Base-by-base conservation (phyloP, 2,113 vertebrate species). In the Corythornis cristatus region DNA sequence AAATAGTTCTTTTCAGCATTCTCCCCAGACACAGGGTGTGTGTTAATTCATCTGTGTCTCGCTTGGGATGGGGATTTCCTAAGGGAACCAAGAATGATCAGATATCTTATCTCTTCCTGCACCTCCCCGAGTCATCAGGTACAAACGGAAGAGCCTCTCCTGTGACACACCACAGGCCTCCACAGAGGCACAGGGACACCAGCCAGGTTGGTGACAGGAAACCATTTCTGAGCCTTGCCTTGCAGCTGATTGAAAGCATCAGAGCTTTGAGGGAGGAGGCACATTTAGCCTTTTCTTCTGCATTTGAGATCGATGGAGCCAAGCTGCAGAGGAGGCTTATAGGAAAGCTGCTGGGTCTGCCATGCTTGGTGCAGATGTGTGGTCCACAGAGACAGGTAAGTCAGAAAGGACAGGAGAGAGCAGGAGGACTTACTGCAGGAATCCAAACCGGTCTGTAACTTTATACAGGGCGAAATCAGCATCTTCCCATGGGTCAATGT, bases 401-500 rank as follows among this genome's bases (percentile, higher is more conserved):
- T 31, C 16, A 50, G 29, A 26, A 8, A 40, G 25, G 31, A 53
- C 43, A 78, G 31, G 33, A 61, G 18, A 67, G 7, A 22, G 23
- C 45, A 37, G 53, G 93, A 48, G 11, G 40, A 98, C 98, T 98
- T 98, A 99, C 98, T 98, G 98, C 93, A 98, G 96, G 96, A 99
- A 99, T 90, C 98, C 98, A 67, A 99, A 98, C 45, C 98, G 98
- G 95, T 99, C 98, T 13, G 98, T 98, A 95, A 99, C 98, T 96
- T 99, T 99, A 90, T 98, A 99, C 67, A 99, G 97, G 0, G 91
- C 96, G 95, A 98, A 98, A 94, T 99, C 95, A 0, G 98, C 98
- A 97, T 99, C 99, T 95, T 99, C 99, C 99, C 98, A 98, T 1
- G 97, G 97, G 96, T 99, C 98, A 92, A 98, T 98, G 25, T 95